Base-by-base conservation (phyloP, 2,888 invertebrate species). In the Caenorhabditis uteleia region DNA sequence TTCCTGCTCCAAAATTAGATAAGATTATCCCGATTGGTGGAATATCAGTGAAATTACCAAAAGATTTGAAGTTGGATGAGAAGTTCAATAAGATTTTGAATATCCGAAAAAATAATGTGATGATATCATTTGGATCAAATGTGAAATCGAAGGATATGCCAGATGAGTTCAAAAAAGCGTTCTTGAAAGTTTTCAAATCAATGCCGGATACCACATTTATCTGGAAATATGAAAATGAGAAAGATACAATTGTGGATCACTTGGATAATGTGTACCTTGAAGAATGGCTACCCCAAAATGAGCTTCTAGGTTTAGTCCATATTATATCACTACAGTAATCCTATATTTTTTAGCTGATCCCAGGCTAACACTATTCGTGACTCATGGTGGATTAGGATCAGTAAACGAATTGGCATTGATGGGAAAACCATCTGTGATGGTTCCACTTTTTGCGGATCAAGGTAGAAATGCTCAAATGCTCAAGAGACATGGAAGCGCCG, bases 261-360 rank as follows among this genome's bases (percentile, higher is more conserved):
- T 34, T 68, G 12, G 29, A 44, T 3, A 76, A 76, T 55, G 70
- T 76, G 16, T 38, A 60, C 29, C 44, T 74, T 10, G 45, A 39
- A 3, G 55, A 56, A 20, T 75, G 75, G 75, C 42, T 71, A 8
- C 74, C 74, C 12, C 75, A 75, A 42, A 66, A 58, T 33, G 62
- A 66, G 25, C 40, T 75, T 12, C 46, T 74, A 1, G 64, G 67
- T 43, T 10, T 18, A 21, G 5, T 12, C 18, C n/a, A 20, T 6
- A 20, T 10, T 16, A 8, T 18, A 14, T 7, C 8, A 8, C 43
- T 18, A 7, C 25, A 20, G 8, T 10, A 10, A 25, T 43, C 16
- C n/a, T 10, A 8, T 18, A 23, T 10, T 14, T 7, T 43, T 25
- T 21, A 43, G 56, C 56, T 18, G 58, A 59, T 38, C 21, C 34